phyloP scores from a whole-genome alignment of 30 jellyfish, hydroid and myxozoan species.

The Aurelia aurita complex sp. Pacific region DNA sequence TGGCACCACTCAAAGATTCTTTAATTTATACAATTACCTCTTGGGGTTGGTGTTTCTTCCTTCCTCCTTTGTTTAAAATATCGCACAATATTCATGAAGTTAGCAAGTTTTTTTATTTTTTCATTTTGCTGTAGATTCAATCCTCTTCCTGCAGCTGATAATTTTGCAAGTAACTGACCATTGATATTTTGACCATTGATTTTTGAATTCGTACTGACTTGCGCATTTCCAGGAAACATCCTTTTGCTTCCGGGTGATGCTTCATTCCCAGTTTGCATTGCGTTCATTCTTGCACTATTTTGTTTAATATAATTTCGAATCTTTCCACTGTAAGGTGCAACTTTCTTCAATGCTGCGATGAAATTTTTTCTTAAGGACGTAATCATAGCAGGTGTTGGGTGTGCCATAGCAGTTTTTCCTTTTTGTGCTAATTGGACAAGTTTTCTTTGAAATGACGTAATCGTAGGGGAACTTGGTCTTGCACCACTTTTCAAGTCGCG shows the following conservation, averaged over 20 bases:
- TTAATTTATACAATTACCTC: background rate
- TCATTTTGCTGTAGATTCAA: conserved; percentile 1
- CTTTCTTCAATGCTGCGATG: conserved; percentile 25
- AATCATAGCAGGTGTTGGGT: conserved; percentile 47
- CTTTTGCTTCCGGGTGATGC: background rate
- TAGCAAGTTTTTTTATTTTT: conserved; percentile 7
- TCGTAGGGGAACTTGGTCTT: conserved; percentile 10
- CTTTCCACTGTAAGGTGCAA: conserved; percentile 59
- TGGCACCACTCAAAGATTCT: too few species aligned
- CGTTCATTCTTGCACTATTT: conserved; percentile 15
- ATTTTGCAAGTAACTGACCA: background rate
- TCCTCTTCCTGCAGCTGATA: background rate
- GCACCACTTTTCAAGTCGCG: conserved; percentile 46
- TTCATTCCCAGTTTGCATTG: background rate
- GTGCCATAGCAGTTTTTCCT: conserved; percentile 11
- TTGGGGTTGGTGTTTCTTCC: conserved; percentile 3
- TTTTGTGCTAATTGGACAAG: conserved; percentile 14
- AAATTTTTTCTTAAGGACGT: conserved; percentile 31
- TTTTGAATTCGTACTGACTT: background rate
- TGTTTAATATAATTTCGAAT: conserved; percentile 23
- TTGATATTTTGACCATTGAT: background rate
- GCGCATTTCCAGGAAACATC: background rate
- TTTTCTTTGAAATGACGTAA: background rate
- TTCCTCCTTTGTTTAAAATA: conserved; percentile 11
- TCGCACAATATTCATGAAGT: conserved; percentile 11